phyloP scores from a whole-genome alignment of 2,113 vertebrate genomes.

The Eurystomus gularis region DNA sequence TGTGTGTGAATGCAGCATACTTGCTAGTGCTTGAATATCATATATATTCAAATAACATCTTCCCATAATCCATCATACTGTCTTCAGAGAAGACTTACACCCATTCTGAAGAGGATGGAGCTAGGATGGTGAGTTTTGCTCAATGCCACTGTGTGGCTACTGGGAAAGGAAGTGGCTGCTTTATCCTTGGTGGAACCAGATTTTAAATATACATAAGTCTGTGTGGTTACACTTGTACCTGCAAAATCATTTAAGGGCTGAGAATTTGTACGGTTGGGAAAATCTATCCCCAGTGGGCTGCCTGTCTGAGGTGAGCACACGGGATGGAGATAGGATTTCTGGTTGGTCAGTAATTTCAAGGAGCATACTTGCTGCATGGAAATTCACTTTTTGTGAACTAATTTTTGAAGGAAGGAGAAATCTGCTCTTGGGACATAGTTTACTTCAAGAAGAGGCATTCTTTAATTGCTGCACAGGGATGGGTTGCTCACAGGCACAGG shows the following conservation, averaged over 20 bases:
- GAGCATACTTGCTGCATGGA: not conserved
- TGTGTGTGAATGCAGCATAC: not conserved
- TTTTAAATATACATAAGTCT: not conserved
- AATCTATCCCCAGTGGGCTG: not conserved
- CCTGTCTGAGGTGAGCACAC: not conserved
- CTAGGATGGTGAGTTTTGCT: not conserved
- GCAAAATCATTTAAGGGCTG: not conserved
- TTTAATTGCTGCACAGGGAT: not conserved
- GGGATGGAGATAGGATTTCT: not conserved
- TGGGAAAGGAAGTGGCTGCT: not conserved
- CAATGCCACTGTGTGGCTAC: not conserved
- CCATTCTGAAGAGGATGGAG: not conserved
- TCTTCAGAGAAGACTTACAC: not conserved
- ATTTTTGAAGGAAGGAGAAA: not conserved
- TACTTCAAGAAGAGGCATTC: not conserved
- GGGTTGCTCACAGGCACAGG: not conserved
- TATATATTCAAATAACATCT: not conserved
- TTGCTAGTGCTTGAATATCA: not conserved
- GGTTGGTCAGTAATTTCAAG: not conserved
- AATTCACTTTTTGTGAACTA: not conserved
- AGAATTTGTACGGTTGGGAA: not conserved
- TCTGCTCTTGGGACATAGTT: not conserved
- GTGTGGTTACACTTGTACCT: not conserved
- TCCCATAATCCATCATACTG: not conserved
- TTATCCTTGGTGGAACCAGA: not conserved